Conservation (phyloP, 2,797 vertebrate genomes). For the Sternarchorhynchus goeldii region DNA sequence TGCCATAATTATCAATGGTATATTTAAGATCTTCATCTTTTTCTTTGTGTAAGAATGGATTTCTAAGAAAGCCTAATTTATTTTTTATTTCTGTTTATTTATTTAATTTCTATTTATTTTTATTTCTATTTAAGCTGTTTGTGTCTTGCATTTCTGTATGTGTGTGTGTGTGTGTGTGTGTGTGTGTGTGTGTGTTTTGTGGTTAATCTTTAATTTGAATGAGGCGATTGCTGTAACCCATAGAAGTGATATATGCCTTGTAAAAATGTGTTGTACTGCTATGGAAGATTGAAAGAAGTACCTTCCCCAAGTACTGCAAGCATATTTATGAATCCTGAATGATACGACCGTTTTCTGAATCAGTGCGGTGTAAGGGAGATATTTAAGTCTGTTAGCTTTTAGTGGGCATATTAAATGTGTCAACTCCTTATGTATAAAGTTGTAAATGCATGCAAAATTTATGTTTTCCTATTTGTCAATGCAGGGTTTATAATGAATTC, state of each 20-base stretch:
- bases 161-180: constrained; percentile 31
- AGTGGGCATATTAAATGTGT: constrained; percentile 81
- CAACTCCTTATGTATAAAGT: constrained; percentile 75
- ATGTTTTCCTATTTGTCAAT: constrained; percentile 83
- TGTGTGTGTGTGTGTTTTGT: constrained; percentile 57
- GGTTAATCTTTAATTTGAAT: constrained; percentile 62
- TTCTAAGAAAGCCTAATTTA: too few relatives aligned
- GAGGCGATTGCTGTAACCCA: constrained; percentile 62
- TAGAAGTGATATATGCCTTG: constrained; percentile 65
- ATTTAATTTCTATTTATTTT: too few relatives aligned
- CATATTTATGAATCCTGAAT: constrained; percentile 69
- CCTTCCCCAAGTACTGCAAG: constrained; percentile 69
- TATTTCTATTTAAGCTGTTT: too few relatives aligned
- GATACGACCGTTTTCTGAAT: constrained; percentile 65
- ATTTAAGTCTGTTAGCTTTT: constrained; percentile 75
- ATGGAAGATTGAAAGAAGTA: constrained; percentile 62
- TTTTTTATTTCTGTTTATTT: too few relatives aligned
- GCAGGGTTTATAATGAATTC: constrained; percentile 80
- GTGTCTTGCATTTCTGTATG: too few relatives aligned
- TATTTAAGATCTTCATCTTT: too few relatives aligned
- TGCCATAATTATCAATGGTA: too few relatives aligned
- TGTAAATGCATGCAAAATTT: constrained; percentile 80
- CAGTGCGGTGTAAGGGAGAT: constrained; percentile 60
- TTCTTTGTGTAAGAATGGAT: too few relatives aligned
- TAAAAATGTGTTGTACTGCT: constrained; percentile 34